Conservation (phyloP, 2,888 invertebrate species). For the Tupiocoris notatus region DNA sequence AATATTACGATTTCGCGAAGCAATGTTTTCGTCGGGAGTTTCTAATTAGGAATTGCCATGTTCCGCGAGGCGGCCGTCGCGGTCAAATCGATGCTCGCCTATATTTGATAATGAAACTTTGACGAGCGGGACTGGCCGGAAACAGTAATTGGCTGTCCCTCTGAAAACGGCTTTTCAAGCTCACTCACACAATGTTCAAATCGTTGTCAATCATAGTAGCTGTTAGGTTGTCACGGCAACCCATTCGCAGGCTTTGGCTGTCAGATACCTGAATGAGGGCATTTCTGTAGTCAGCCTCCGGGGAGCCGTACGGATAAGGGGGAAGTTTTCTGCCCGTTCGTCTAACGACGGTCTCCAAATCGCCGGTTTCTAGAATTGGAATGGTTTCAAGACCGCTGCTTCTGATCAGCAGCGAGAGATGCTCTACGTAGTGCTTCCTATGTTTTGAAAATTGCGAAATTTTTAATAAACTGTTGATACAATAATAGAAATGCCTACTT, state of each 20-base stretch:
- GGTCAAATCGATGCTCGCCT: too few species aligned
- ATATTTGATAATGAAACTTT: too few species aligned
- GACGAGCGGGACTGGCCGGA: not conserved
- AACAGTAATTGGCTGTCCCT: constrained; percentile 50
- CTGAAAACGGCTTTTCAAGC: constrained; percentile 51
- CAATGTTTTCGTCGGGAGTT: too few species aligned
- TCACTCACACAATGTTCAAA: not conserved
- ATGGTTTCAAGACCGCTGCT: constrained; percentile 72
- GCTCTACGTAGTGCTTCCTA: constrained; percentile 88
- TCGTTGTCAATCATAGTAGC: not conserved
- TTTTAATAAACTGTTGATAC: too few species aligned
- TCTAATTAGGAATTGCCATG: too few species aligned
- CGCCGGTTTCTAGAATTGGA: constrained; percentile 71
- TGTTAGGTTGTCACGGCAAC: not conserved
- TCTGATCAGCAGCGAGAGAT: constrained; percentile 76
- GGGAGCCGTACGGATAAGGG: constrained; percentile 70
- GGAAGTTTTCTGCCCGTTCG: constrained; percentile 72
- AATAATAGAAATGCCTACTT: too few species aligned
- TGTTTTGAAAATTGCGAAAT: not conserved
- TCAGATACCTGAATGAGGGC: constrained; percentile 60
- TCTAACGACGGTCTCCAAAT: constrained; percentile 77
- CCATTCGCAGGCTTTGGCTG: not conserved
- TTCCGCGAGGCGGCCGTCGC: too few species aligned
- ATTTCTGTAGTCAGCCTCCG: constrained; percentile 56
- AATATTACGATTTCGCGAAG: too few species aligned